A percentile compares a stretch with the other conserved stretches of the same genome.
Evolutionary conservation across 2,797 vertebrate genomes (phyloP).

Genomic region (Carapus acus): DNA sequence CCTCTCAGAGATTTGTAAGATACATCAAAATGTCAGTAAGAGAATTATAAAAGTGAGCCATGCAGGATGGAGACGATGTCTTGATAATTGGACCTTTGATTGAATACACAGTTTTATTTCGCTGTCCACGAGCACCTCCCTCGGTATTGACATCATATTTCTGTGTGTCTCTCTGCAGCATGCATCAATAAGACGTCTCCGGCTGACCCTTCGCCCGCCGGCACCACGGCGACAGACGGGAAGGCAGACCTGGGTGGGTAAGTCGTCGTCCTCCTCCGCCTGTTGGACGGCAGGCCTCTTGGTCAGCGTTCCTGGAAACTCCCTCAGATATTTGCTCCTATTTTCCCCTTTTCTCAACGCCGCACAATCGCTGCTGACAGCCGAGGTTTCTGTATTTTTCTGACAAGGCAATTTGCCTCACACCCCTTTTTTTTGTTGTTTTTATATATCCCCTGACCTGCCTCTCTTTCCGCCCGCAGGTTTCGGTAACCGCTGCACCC

Average conservation of each 20-base stretch:
- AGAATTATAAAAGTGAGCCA: too few species aligned
- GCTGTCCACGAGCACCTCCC: neutral
- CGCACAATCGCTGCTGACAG: constrained; percentile 31
- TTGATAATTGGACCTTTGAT: too few species aligned
- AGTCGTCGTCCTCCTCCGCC: constrained; percentile 34
- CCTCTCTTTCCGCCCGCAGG: too few species aligned
- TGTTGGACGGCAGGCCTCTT: neutral
- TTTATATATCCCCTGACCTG: too few species aligned
- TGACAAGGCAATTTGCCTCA: too few species aligned
- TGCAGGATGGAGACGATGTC: too few species aligned
- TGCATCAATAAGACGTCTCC: constrained; percentile 51
- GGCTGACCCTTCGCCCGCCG: constrained; percentile 42
- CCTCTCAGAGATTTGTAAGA: too few species aligned
- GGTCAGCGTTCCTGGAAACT: neutral
- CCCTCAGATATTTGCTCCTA: neutral
- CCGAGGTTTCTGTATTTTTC: constrained; percentile 27
- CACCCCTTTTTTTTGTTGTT: constrained; percentile 6
- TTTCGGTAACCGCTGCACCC: constrained; percentile 85
- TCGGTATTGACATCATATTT: constrained; percentile 10
- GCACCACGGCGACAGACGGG: constrained; percentile 40
- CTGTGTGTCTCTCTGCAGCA: constrained; percentile 31
- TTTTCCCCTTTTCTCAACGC: neutral
- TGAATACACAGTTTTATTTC: too few species aligned
- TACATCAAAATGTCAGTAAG: too few species aligned
- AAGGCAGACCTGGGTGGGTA: constrained; percentile 67